These are phyloP conservation scores for Corythoichthys intestinalis DNA, from an alignment of 2,113 vertebrate genomes.

Conservation along the genomic window DNA sequence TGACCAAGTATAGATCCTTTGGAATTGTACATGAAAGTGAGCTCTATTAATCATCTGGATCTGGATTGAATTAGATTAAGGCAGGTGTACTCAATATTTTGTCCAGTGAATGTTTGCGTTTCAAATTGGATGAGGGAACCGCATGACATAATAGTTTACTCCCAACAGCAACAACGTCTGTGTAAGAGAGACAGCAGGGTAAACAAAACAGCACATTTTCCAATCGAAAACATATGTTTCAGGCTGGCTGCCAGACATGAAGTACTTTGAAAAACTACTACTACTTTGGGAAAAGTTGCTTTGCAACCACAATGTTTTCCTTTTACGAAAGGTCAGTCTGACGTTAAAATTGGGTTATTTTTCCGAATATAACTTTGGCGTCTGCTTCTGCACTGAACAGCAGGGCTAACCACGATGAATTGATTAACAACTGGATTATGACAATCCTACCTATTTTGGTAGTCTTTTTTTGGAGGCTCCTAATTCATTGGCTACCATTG, in stretches of 20 bases:
- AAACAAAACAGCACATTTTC: not conserved
- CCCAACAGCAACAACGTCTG: not conserved
- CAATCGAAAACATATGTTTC: not conserved
- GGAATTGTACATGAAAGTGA: not conserved
- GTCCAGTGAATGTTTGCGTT: not conserved
- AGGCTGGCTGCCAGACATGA: not conserved
- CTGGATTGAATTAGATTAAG: not conserved
- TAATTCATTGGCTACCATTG: too few relatives aligned
- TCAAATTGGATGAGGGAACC: slow-evolving; percentile 2
- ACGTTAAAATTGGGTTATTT: not conserved
- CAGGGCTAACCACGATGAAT: too few relatives aligned
- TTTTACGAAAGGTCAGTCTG: not conserved
- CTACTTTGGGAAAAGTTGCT: not conserved
- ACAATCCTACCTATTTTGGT: too few relatives aligned
- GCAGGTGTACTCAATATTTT: not conserved
- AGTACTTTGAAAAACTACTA: not conserved
- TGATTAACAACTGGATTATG: too few relatives aligned
- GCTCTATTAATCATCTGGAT: not conserved
- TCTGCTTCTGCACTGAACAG: not conserved
- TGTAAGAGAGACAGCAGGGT: not conserved
- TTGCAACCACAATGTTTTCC: not conserved
- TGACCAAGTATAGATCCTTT: too few relatives aligned
- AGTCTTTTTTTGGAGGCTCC: too few relatives aligned
- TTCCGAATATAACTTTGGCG: not conserved
- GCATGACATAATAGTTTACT: slow-evolving; percentile 2